These are phyloP conservation scores for Rambutsinella grinnellia DNA, from an alignment of 2,888 invertebrate genomes.

Conservation along the genomic window DNA sequence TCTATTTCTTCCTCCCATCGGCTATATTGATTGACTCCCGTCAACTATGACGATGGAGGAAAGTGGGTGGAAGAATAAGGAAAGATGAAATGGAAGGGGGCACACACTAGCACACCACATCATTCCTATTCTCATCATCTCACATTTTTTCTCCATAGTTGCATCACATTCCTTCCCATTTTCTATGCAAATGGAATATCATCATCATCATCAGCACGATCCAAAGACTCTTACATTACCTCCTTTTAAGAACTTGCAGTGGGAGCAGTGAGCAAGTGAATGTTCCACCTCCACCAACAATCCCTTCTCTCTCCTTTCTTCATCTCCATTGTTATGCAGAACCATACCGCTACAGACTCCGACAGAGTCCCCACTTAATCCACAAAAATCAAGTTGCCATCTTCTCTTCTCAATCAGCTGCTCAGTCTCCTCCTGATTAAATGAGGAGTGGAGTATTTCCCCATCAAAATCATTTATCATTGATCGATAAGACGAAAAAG, in stretches of 20 bases:
- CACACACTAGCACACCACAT: conserved; percentile 1
- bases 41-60: conserved; percentile 25
- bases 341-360: no score
- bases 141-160: conserved; percentile 28
- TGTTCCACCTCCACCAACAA: no score
- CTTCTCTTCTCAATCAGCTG: neutral
- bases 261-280: no score
- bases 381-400: neutral
- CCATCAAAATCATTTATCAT: conserved; percentile 39
- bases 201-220: neutral
- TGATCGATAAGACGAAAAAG: conserved; percentile 10
- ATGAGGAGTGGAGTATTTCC: neutral
- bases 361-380: no score
- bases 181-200: neutral
- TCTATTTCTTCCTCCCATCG: conserved; percentile 25
- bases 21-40: conserved; percentile 43
- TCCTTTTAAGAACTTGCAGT: no score
- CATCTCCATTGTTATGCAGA: no score
- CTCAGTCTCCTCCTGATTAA: neutral
- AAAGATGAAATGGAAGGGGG: neutral
- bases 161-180: conserved; percentile 21
- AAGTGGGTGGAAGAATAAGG: neutral
- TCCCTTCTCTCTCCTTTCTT: no score
- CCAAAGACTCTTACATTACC: no score
- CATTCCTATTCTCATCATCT: neutral